A percentile compares a stretch with the other conserved stretches of the same genome.
phyloP scores from a whole-genome alignment of 2,113 vertebrate genomes.

The Chloropsis hardwickii region DNA sequence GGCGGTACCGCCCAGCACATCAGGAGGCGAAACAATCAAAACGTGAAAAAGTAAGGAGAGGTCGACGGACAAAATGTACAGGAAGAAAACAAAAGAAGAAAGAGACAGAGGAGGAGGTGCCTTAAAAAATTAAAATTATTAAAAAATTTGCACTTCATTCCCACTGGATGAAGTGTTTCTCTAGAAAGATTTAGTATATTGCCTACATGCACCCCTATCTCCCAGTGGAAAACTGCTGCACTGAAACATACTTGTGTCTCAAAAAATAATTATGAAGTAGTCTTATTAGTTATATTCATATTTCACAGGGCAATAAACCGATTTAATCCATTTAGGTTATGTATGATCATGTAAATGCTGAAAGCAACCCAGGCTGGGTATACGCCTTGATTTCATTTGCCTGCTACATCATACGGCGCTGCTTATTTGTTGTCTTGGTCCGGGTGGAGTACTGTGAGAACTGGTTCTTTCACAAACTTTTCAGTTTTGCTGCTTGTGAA shows the following conservation, averaged over 20 bases:
- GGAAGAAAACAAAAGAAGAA: not conserved
- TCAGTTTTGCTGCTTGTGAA: slow-evolving; percentile 4
- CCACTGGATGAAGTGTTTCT: not conserved
- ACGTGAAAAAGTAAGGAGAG: not conserved
- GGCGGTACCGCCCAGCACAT: rapidly evolving
- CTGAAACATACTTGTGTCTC: not conserved
- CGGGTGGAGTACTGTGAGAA: slow-evolving; percentile 21
- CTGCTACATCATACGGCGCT: not conserved
- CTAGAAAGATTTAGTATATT: not conserved
- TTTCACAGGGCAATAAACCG: not conserved
- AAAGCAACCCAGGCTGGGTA: not conserved
- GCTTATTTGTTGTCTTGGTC: not conserved
- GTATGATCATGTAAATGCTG: not conserved
- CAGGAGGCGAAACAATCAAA: not conserved
- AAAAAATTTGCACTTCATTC: not conserved
- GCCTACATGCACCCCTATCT: not conserved
- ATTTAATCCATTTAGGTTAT: not conserved
- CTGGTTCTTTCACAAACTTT: slow-evolving; percentile 27
- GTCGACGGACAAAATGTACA: not conserved
- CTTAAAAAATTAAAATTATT: not conserved
- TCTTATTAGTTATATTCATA: not conserved
- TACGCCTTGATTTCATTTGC: not conserved
- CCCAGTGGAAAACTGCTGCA: not conserved
- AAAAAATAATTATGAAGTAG: not conserved
- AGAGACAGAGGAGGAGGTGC: not conserved